phyloP scores from a whole-genome alignment of 2,888 invertebrate genomes.

The Callimorpha dominula region DNA sequence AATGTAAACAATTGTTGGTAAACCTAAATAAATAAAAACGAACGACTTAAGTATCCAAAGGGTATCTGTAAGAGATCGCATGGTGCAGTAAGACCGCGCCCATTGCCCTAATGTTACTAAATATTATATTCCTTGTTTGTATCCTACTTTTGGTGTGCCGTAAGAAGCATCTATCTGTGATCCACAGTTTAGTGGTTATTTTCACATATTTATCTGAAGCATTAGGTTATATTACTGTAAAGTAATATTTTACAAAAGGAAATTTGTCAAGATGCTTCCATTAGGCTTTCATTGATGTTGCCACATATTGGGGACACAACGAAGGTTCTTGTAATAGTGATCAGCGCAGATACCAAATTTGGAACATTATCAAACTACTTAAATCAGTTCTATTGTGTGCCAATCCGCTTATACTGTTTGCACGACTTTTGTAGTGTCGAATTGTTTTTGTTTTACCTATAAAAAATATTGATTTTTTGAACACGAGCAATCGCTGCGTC shows the following conservation, averaged over 20 bases:
- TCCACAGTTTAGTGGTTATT: neutral
- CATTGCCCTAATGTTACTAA: neutral
- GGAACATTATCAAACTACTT: slow-evolving; percentile 46
- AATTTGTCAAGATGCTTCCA: neutral
- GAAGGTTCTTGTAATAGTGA: slow-evolving; percentile 31
- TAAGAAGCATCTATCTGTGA: neutral
- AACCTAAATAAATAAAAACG: too few relatives aligned
- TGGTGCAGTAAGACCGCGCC: neutral
- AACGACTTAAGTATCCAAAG: too few relatives aligned
- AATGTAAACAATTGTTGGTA: too few relatives aligned
- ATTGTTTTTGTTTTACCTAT: slow-evolving; percentile 2
- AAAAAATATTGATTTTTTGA: too few relatives aligned
- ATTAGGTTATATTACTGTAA: neutral
- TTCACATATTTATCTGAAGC: slow-evolving; percentile 1
- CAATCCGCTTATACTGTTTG: slow-evolving; percentile 42
- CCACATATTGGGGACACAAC: slow-evolving; percentile 24
- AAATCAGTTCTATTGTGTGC: slow-evolving; percentile 52
- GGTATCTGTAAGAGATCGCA: too few relatives aligned
- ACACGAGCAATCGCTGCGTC: neutral
- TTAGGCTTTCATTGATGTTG: neutral
- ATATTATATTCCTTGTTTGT: neutral
- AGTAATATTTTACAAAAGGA: neutral
- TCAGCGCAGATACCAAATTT: slow-evolving; percentile 45
- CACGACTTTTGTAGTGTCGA: slow-evolving; percentile 39
- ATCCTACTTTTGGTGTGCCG: neutral